phyloP scores from a whole-genome alignment of 1,140 invertebrate genomes.

The Andrena cerasifolii region DNA sequence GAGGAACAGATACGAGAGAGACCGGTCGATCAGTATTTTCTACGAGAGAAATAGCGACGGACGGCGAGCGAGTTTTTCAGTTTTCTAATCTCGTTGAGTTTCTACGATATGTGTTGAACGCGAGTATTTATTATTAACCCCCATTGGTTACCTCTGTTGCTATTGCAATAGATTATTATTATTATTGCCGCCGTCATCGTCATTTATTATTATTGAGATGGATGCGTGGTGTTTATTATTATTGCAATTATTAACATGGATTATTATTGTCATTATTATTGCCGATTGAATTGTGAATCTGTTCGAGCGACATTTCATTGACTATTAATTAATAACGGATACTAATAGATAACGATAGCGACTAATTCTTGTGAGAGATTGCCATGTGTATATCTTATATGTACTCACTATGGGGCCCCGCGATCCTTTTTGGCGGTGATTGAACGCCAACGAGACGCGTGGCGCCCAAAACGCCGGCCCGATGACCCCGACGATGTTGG shows the following conservation, averaged over 20 bases:
- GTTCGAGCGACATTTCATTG: slow-evolving; percentile 70
- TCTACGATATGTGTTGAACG: slow-evolving; percentile 74
- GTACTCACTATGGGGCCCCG: slow-evolving; percentile 79
- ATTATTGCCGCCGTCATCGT: slow-evolving; percentile 69
- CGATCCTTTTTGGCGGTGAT: slow-evolving; percentile 63
- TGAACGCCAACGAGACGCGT: slow-evolving; percentile 53
- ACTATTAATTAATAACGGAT: slow-evolving; percentile 78
- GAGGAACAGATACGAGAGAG: not conserved
- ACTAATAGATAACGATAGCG: slow-evolving; percentile 81
- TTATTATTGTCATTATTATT: slow-evolving; percentile 66
- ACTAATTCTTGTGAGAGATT: slow-evolving; percentile 82
- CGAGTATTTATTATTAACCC: slow-evolving; percentile 76
- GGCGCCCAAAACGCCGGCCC: slow-evolving; percentile 77
- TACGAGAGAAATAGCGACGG: slow-evolving; percentile 46
- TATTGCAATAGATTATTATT: slow-evolving; percentile 64
- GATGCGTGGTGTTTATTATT: slow-evolving; percentile 52
- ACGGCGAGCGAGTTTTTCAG: slow-evolving; percentile 69
- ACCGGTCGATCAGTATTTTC: not conserved
- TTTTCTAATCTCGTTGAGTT: slow-evolving; percentile 80
- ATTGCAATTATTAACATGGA: slow-evolving; percentile 64
- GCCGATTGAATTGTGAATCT: slow-evolving; percentile 68
- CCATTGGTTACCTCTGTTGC: slow-evolving; percentile 69
- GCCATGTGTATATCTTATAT: slow-evolving; percentile 82
- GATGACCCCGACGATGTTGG: slow-evolving; percentile 69
- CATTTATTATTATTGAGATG: slow-evolving; percentile 62